These are phyloP conservation scores for Ceratotherium simum DNA, from an alignment of 2,113 vertebrate genomes.

Conservation along the genomic window DNA sequence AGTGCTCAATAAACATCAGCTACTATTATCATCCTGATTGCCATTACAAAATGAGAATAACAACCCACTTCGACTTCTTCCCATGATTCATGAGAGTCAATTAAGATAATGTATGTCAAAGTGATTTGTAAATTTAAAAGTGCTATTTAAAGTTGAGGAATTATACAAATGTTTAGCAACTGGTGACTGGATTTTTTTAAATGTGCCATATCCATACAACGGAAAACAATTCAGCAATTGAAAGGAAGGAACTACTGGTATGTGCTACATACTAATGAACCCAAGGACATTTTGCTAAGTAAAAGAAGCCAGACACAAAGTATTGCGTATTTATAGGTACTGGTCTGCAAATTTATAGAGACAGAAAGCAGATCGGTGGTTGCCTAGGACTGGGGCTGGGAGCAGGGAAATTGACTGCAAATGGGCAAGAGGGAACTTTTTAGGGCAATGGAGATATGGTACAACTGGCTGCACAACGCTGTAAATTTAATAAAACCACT, in stretches of 20 bases:
- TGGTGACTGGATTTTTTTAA: not conserved
- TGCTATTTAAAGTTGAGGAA: conserved; percentile 23
- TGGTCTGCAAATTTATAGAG: not conserved
- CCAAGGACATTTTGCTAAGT: not conserved
- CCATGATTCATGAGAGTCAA: not conserved
- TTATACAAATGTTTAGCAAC: not conserved
- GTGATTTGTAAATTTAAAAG: not conserved
- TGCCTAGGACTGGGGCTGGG: not conserved
- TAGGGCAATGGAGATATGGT: not conserved
- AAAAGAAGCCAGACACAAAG: not conserved
- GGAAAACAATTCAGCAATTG: not conserved
- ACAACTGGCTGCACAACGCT: not conserved
- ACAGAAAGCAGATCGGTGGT: not conserved
- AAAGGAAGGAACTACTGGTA: not conserved
- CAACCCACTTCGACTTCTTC: not conserved
- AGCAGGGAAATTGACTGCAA: not conserved
- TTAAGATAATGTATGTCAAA: not conserved
- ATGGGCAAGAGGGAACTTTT: not conserved
- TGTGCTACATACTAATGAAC: not conserved
- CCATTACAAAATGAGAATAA: not conserved
- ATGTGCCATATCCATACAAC: not conserved
- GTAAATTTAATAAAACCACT: not conserved
- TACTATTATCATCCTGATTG: not conserved
- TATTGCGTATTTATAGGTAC: not conserved
- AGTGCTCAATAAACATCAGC: not conserved